These are phyloP conservation scores for Chrysochloris asiatica DNA, from an alignment of 2,113 vertebrate genomes.

Conservation along the genomic window DNA sequence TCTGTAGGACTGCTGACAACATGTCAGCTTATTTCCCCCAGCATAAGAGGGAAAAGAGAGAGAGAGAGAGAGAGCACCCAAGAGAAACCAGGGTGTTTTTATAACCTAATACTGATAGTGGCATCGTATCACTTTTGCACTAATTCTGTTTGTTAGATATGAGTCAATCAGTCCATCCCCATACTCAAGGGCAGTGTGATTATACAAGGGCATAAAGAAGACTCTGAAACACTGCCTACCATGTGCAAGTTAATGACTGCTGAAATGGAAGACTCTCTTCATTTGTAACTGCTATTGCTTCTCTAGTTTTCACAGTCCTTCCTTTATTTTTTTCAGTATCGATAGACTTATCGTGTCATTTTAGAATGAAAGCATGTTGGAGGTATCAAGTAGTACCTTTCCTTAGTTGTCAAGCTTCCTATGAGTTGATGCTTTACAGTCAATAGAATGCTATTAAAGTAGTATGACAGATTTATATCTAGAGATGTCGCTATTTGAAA, in stretches of 20 bases:
- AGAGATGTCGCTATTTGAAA: constrained; percentile 25
- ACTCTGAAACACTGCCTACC: neutral
- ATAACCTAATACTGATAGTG: neutral
- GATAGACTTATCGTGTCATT: constrained; percentile 19
- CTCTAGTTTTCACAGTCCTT: neutral
- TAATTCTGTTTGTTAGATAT: constrained; percentile 38
- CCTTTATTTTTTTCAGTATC: neutral
- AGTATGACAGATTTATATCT: constrained; percentile 14
- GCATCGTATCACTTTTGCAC: neutral
- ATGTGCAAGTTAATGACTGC: neutral
- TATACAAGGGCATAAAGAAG: neutral
- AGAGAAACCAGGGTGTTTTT: constrained; percentile 36
- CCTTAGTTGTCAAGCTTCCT: constrained; percentile 29
- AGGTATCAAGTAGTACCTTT: constrained; percentile 15
- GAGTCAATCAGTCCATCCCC: neutral
- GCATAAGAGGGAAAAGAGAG: neutral
- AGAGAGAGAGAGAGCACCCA: no score
- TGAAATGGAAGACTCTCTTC: constrained; percentile 7
- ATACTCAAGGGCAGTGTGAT: neutral
- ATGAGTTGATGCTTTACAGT: neutral
- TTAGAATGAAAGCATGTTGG: constrained; percentile 16
- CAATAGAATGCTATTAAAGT: constrained; percentile 25
- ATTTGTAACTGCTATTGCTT: constrained; percentile 15
- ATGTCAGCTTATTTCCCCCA: neutral
- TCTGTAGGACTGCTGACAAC: no score